phyloP scores from a whole-genome alignment of 2,797 vertebrate genomes.

The Rhabdophis nuchalis region DNA sequence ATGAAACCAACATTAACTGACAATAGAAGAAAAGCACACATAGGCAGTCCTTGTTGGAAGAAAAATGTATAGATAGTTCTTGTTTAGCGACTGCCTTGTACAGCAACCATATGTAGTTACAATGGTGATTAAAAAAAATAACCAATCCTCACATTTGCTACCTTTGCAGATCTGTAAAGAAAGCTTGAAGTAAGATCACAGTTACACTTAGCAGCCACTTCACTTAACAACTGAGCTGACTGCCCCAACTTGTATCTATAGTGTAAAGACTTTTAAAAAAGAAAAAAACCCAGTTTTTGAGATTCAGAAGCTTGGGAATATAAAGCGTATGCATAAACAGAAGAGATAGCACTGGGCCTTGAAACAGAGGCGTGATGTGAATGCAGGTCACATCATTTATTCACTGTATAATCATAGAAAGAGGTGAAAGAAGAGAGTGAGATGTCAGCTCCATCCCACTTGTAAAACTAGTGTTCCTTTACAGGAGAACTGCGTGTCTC shows the following conservation, averaged over 20 bases:
- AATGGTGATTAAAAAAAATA: not conserved
- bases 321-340: not conserved
- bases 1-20: not conserved
- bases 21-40: not conserved
- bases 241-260: not conserved
- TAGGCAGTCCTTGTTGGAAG: not conserved
- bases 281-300: not conserved
- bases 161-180: not conserved
- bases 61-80: not conserved
- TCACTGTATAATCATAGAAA: not conserved
- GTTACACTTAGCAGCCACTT: not conserved
- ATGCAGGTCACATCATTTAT: not conserved
- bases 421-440: not conserved
- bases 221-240: not conserved
- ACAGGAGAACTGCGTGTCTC: not conserved
- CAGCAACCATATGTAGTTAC: not conserved
- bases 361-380: not conserved
- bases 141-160: not conserved
- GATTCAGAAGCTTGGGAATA: not conserved
- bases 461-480: not conserved
- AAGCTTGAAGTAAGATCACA: not conserved
- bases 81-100: not conserved
- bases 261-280: not conserved
- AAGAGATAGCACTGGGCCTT: not conserved
- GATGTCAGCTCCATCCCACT: not conserved